Evolutionary conservation across 1,140 invertebrate genomes (phyloP).

Genomic region (Idris sp.): DNA sequence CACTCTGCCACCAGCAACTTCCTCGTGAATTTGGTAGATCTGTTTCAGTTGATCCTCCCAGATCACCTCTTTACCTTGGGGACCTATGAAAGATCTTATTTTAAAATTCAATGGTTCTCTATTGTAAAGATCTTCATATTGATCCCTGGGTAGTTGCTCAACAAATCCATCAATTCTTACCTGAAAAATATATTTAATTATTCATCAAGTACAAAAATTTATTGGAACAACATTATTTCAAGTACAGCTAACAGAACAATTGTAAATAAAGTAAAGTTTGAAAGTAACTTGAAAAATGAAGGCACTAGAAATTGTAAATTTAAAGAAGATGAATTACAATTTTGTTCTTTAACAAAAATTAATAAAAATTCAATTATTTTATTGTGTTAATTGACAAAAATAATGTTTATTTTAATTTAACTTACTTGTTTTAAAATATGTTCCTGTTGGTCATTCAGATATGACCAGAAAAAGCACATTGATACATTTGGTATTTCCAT

Average conservation of each 20-base stretch:
- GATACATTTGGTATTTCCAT: conserved; percentile 75
- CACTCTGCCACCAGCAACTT: conserved; percentile 57
- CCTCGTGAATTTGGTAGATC: conserved; percentile 70
- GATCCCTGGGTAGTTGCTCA: conserved; percentile 62
- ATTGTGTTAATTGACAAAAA: neutral
- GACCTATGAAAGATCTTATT: conserved; percentile 75
- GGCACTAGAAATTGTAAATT: too few species aligned
- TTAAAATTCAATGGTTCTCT: conserved; percentile 75
- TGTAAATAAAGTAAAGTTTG: too few species aligned
- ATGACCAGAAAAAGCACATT: conserved; percentile 78
- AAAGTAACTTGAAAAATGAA: too few species aligned
- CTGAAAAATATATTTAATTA: conserved; percentile 59
- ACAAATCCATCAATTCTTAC: conserved; percentile 75
- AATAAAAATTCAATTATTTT: neutral
- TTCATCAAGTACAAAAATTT: too few species aligned
- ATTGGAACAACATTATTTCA: too few species aligned
- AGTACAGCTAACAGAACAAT: too few species aligned
- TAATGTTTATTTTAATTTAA: conserved; percentile 4
- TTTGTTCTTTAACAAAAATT: neutral
- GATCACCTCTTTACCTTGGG: conserved; percentile 72
- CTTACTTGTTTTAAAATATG: conserved; percentile 72
- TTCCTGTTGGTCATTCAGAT: conserved; percentile 69
- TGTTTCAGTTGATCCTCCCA: conserved; percentile 74
- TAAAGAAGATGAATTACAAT: too few species aligned
- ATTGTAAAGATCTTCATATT: conserved; percentile 73